Percentiles rank a stretch among this genome's conserved stretches.
phyloP scores from a whole-genome alignment of 2,888 invertebrate species.

The Conomelus anceps region DNA sequence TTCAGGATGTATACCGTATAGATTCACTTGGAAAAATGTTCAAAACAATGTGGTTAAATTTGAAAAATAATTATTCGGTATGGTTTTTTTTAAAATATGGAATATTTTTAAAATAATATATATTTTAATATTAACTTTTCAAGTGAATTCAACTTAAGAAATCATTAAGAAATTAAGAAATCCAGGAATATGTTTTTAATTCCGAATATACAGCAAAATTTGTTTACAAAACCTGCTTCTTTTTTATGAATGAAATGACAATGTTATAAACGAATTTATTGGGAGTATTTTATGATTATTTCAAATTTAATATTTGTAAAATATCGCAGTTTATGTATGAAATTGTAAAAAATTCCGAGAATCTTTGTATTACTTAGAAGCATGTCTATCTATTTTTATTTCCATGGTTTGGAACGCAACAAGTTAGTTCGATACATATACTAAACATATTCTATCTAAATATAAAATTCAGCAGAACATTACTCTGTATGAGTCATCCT shows the following conservation, averaged over 20 bases:
- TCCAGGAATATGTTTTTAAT: too few species aligned
- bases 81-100: too few species aligned
- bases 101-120: too few species aligned
- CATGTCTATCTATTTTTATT: neutral
- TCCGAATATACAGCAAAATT: too few species aligned
- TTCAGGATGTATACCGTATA: too few species aligned
- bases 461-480: neutral
- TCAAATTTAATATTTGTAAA: neutral
- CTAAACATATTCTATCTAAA: neutral
- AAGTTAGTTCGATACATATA: neutral
- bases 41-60: too few species aligned
- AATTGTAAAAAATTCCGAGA: neutral
- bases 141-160: too few species aligned
- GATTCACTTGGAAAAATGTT: too few species aligned
- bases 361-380: neutral
- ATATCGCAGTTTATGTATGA: neutral
- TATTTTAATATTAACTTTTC: too few species aligned
- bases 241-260: neutral
- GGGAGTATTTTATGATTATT: neutral
- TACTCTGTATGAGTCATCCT: neutral
- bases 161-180: too few species aligned
- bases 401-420: neutral
- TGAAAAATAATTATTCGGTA: too few species aligned
- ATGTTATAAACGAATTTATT: neutral
- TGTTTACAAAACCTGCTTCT: neutral